A percentile compares a stretch with the other conserved stretches of the same genome.
Conservation (phyloP, 2,888 invertebrate species). For the Eupithecia pulchellata region DNA sequence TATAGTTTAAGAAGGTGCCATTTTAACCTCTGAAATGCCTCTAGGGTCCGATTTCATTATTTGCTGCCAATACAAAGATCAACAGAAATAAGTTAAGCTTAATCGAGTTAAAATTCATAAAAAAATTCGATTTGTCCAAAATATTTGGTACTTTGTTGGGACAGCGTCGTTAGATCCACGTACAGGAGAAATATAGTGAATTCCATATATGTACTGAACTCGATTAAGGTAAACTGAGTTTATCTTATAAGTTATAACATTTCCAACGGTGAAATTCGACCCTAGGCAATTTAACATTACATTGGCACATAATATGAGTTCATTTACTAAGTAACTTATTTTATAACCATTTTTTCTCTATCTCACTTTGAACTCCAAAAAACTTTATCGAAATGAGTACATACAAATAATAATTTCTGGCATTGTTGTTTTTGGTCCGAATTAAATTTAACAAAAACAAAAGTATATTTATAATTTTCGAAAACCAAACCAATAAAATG, state of each 20-base stretch:
- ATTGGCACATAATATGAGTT: neutral
- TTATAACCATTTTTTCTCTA: neutral
- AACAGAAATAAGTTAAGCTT: neutral
- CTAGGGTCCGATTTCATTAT: neutral
- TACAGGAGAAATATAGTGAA: no score
- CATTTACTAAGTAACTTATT: neutral
- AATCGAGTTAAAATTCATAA: neutral
- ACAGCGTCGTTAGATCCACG: no score
- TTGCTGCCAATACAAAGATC: neutral
- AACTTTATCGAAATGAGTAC: neutral
- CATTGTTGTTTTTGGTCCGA: conserved; percentile 4
- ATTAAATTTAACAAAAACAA: conserved; percentile 1
- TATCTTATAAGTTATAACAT: neutral
- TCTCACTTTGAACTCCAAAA: neutral
- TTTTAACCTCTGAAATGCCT: neutral
- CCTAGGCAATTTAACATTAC: neutral
- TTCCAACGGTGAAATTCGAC: neutral
- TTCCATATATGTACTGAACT: neutral
- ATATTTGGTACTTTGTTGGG: no score
- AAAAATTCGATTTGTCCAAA: no score
- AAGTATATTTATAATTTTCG: neutral
- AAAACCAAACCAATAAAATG: neutral
- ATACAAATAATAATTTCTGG: neutral
- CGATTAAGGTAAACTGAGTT: neutral
- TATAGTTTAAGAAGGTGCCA: neutral